phyloP scores from a whole-genome alignment of 2,888 invertebrate species.

The Gortyna flavago region DNA sequence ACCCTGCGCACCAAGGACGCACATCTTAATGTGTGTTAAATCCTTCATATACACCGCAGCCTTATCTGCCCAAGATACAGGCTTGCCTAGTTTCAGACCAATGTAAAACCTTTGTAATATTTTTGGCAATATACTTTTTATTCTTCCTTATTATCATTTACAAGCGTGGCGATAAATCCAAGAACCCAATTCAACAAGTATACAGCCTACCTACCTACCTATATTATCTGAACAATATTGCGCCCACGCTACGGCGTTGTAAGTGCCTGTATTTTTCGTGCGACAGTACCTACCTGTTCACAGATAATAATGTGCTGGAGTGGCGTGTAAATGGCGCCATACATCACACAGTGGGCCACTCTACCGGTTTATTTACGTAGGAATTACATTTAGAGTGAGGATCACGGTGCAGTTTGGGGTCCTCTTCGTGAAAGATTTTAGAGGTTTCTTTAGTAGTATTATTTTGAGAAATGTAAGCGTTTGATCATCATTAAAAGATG shows the following conservation, averaged over 20 bases:
- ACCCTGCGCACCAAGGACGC: too few species aligned
- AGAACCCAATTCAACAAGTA: conserved; percentile 34
- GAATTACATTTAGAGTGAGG: conserved; percentile 42
- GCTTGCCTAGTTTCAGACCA: not conserved
- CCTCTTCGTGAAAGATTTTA: conserved; percentile 18
- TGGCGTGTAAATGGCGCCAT: conserved; percentile 60
- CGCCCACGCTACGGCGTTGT: conserved; percentile 2
- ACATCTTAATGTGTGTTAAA: too few species aligned
- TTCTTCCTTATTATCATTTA: not conserved
- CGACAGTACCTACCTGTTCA: conserved; percentile 55
- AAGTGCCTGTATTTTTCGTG: conserved; percentile 54
- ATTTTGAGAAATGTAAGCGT: not conserved
- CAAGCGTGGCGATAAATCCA: not conserved
- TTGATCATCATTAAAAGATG: not conserved
- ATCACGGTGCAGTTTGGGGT: conserved; percentile 14
- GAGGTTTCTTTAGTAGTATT: not conserved
- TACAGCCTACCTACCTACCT: not conserved
- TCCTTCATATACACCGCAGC: not conserved
- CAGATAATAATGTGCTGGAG: conserved; percentile 54
- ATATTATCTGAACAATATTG: conserved; percentile 22
- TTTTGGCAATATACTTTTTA: not conserved
- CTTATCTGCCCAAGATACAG: not conserved
- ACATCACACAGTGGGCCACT: conserved; percentile 61
- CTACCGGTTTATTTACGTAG: conserved; percentile 45
- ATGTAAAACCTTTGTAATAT: not conserved